Evolutionary conservation across 1,140 invertebrate genomes (phyloP).

Genomic region (Rhynchophorus ferrugineus): DNA sequence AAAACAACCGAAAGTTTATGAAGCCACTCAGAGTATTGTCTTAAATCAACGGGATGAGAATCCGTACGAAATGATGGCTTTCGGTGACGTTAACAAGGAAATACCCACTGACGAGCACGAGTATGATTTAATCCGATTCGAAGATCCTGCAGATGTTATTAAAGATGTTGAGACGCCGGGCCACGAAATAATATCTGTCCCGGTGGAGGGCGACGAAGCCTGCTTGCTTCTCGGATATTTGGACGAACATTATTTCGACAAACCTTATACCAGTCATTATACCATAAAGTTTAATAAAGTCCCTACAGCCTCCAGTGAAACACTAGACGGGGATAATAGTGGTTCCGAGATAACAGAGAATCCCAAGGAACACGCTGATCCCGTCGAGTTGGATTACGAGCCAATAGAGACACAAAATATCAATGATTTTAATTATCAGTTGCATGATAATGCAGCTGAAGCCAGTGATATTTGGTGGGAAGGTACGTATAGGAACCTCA

Average conservation of each 20-base stretch:
- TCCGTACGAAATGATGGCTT: conserved; percentile 24
- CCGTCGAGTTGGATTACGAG: conserved; percentile 33
- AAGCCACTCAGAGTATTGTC: conserved; percentile 25
- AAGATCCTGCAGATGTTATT: conserved; percentile 3
- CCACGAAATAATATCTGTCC: conserved; percentile 25
- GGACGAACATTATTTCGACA: conserved; percentile 24
- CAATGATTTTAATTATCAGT: conserved; percentile 21
- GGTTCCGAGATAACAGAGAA: conserved; percentile 25
- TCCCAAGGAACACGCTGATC: conserved; percentile 15
- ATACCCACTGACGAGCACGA: conserved; percentile 17
- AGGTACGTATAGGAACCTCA: conserved; percentile 39
- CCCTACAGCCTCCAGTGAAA: conserved; percentile 28
- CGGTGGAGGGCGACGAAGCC: conserved; percentile 30
- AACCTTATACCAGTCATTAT: conserved; percentile 18
- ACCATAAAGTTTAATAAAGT: conserved; percentile 23
- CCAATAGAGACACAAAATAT: conserved; percentile 29
- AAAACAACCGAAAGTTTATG: conserved; percentile 19
- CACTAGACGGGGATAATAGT: conserved; percentile 20
- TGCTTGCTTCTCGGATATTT: conserved; percentile 24
- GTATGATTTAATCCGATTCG: conserved; percentile 30
- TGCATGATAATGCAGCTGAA: conserved; percentile 12
- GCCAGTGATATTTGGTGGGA: conserved; percentile 39
- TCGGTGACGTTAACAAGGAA: conserved; percentile 12
- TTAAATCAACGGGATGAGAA: conserved; percentile 7
- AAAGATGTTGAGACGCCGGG: conserved; percentile 14